Evolutionary conservation across 2,113 vertebrate species (phyloP).

Genomic region (Campylorhamphus procurvoides): DNA sequence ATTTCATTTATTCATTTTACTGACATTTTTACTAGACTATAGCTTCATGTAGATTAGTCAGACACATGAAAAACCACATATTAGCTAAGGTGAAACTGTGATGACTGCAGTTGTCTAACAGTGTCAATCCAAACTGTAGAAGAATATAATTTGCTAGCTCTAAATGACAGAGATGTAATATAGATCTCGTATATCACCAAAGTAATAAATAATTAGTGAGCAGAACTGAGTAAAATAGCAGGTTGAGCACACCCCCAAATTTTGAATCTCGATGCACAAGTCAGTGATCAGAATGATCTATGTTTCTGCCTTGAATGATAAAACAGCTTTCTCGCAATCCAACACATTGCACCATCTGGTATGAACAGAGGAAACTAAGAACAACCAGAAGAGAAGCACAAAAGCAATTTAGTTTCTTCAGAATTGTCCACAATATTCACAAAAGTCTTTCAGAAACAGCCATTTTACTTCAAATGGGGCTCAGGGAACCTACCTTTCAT

Average conservation of each 20-base stretch:
- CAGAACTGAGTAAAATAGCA: conserved; percentile 51
- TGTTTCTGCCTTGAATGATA: conserved; percentile 59
- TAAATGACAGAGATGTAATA: conserved; percentile 48
- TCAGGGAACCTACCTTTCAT: not conserved
- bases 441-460: not conserved
- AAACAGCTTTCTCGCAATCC: conserved; percentile 52
- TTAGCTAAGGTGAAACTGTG: conserved; percentile 34
- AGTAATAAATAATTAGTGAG: conserved; percentile 69
- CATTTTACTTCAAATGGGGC: not conserved
- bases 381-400: conserved; percentile 48
- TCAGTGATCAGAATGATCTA: conserved; percentile 40
- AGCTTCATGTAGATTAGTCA: conserved; percentile 28
- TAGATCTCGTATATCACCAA: not conserved
- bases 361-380: not conserved
- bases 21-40: conserved; percentile 5
- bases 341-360: conserved; percentile 69
- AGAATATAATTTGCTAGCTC: conserved; percentile 45
- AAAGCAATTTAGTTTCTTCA: conserved; percentile 8
- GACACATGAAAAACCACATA: conserved; percentile 16
- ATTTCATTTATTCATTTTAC: conserved; percentile 27
- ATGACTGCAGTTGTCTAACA: conserved; percentile 36
- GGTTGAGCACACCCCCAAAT: conserved; percentile 37
- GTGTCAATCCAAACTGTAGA: conserved; percentile 32
- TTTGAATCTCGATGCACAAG: conserved; percentile 44
- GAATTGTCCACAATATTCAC: conserved; percentile 13